Evolutionary conservation across 1,140 invertebrate species (phyloP), one percentile per base, ranked within the genome.

Genomic region (Ips typographus): DNA sequence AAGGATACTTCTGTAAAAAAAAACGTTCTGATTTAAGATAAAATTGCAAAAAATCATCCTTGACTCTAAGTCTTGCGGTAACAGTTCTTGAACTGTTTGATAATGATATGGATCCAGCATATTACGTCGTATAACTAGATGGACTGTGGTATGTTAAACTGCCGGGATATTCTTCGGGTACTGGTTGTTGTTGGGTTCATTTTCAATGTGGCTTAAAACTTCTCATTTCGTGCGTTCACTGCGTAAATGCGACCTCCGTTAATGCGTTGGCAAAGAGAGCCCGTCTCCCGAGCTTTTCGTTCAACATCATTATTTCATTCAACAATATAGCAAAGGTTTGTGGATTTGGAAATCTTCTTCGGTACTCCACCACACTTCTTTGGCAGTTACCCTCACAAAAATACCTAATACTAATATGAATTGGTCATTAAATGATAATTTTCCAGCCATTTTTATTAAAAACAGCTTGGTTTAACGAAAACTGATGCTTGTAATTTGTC

Each of bases 221-320:
- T n/a, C 59, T 42, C 40, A 61, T 61, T 61, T 61, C 59, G 40
- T 61, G 59, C 59, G 22, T 61, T 61, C 59, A 61, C 59, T 61
- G 40, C 59, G 59, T 61, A 61, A 51, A 51, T 39, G 22, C n/a
- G 38, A 51, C 61, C 61, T 49, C 49, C 61, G 40, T 3, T 5
- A 51, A 51, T 63, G 38, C 43, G 22, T 63, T 4, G 43, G 43
- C 44, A 52, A 63, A 63, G 8, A 49, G 47, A 61, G 43, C 58
- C 58, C 1, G 58, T 61, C 38, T 2, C n/a, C 41, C 39, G 40
- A 43, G 58, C 58, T 43, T 41, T 47, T 42, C 58, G 39, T 43
- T 61, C 58, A 61, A 42, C 40, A 42, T 42, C 22, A 22, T 22
- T 22, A 22, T n/a, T n/a, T 37, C 37, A 37, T 52, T 52, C 37